Evolutionary conservation across 2,113 vertebrate genomes (phyloP).

Genomic region (Hipposideros armiger): DNA sequence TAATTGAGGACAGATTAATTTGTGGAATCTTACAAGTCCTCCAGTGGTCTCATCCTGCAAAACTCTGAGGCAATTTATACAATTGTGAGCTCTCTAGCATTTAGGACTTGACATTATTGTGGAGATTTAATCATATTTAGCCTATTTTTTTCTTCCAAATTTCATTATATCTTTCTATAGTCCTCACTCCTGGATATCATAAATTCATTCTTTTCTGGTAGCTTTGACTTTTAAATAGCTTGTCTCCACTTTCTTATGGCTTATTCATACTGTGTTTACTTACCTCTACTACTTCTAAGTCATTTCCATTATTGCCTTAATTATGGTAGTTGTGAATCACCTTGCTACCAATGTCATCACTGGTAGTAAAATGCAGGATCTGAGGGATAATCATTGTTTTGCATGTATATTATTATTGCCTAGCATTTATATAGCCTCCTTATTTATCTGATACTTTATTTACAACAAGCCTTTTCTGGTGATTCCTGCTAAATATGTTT

Average conservation of each 20-base stretch:
- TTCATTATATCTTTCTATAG: neutral
- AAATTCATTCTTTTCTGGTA: slow-evolving; percentile 22
- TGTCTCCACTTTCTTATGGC: neutral
- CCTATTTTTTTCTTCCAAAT: neutral
- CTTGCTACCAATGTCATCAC: slow-evolving; percentile 18
- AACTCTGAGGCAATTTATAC: neutral
- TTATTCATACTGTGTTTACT: slow-evolving; percentile 14
- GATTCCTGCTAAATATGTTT: slow-evolving; percentile 39
- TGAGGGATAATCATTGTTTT: slow-evolving; percentile 66
- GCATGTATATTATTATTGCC: slow-evolving; percentile 67
- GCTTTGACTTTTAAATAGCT: slow-evolving; percentile 44
- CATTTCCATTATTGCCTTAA: slow-evolving; percentile 43
- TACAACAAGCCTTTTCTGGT: neutral
- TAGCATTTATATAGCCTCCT: slow-evolving; percentile 69
- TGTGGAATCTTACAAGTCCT: neutral
- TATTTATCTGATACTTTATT: slow-evolving; percentile 59
- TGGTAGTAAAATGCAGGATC: slow-evolving; percentile 44
- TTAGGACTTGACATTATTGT: neutral
- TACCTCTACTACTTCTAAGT: neutral
- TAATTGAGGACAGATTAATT: neutral
- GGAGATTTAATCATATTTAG: neutral
- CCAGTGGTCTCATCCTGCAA: neutral
- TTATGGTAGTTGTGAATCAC: slow-evolving; percentile 18
- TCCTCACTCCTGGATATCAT: neutral
- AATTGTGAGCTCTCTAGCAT: neutral